A percentile compares a stretch with the other conserved stretches of the same genome.
Evolutionary conservation across 2,113 vertebrate genomes (phyloP).

Genomic region (Thomomys bottae): DNA sequence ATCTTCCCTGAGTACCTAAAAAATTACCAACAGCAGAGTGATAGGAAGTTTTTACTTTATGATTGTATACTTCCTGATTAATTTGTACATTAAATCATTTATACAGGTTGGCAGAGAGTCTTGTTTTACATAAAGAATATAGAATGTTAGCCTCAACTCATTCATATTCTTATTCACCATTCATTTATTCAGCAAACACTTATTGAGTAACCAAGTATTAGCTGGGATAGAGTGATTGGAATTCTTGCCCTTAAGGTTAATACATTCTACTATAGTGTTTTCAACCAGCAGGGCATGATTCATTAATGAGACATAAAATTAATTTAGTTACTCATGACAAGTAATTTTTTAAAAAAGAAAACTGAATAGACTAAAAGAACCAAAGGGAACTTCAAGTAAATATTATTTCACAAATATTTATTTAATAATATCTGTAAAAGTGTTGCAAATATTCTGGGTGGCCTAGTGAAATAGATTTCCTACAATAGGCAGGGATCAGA

Average conservation of each 20-base stretch:
- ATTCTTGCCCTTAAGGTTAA: conserved; percentile 56
- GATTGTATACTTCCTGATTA: background rate
- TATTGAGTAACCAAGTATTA: background rate
- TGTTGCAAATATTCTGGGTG: background rate
- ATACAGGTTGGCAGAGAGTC: background rate
- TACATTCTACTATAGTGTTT: conserved; percentile 43
- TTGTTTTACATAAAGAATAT: conserved; percentile 13
- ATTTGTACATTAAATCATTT: conserved; percentile 38
- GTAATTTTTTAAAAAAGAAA: conserved; percentile 5
- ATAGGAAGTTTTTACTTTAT: conserved; percentile 34
- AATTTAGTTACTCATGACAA: conserved; percentile 63
- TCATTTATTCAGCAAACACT: conserved; percentile 58
- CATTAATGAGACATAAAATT: conserved; percentile 66
- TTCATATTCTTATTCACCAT: conserved; percentile 25
- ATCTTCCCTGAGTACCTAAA: background rate
- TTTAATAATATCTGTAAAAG: conserved; percentile 15
- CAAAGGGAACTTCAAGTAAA: background rate
- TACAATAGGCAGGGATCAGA: conserved; percentile 50
- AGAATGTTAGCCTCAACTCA: conserved; percentile 36
- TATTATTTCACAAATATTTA: conserved; percentile 23
- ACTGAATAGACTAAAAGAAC: conserved; percentile 32
- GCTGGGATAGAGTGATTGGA: conserved; percentile 12
- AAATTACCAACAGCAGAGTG: background rate
- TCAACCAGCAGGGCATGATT: conserved; percentile 64
- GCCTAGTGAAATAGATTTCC: conserved; percentile 30